Percentiles rank a stretch among this genome's conserved stretches.
Conservation (phyloP, 2,888 invertebrate genomes). For the Protophormia terraenovae region DNA sequence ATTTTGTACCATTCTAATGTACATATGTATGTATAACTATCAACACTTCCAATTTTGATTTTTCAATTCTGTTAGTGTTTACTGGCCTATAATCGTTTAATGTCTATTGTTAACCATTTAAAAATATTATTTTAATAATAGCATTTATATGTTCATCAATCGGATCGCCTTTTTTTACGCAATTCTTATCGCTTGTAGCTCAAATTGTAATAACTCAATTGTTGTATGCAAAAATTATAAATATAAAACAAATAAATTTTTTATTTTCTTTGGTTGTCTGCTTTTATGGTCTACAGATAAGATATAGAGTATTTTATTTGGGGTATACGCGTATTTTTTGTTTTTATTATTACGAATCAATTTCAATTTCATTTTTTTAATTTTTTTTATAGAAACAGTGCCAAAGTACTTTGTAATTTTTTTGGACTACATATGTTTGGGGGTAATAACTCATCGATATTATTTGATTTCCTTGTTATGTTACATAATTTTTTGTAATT, state of each 20-base stretch:
- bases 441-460: background rate
- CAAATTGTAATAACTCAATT: background rate
- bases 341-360: background rate
- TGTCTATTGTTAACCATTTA: too few species aligned
- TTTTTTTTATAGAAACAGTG: background rate
- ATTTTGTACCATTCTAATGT: too few species aligned
- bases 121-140: too few species aligned
- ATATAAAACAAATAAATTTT: background rate
- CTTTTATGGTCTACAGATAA: slow-evolving; percentile 14
- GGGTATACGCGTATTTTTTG: background rate
- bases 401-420: background rate
- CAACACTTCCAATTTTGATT: too few species aligned
- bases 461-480: slow-evolving; percentile 33
- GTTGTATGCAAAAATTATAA: background rate
- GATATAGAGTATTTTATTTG: slow-evolving; percentile 10
- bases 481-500: slow-evolving; percentile 16
- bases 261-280: slow-evolving; percentile 11
- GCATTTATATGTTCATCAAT: too few species aligned
- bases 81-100: too few species aligned
- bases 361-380: too few species aligned
- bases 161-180: background rate
- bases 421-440: background rate
- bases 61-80: too few species aligned
- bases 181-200: slow-evolving; percentile 9
- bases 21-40: too few species aligned